Evolutionary conservation across 2,888 invertebrate species (phyloP).

Genomic region (Pachliopta kotzebuea): DNA sequence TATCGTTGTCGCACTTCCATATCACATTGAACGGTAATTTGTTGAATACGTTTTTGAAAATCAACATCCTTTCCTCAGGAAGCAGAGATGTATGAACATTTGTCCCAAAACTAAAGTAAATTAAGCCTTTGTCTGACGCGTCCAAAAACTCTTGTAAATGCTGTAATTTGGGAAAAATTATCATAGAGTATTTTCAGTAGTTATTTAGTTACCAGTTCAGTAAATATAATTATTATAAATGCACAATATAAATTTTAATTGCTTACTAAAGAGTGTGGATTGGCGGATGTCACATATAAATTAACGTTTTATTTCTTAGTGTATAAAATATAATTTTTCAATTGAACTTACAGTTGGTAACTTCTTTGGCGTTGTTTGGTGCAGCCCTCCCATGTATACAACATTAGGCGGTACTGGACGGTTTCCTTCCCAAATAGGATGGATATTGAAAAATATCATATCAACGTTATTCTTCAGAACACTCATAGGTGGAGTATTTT

Average conservation of each 20-base stretch:
- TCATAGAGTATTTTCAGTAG: too few species aligned
- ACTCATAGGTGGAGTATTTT: constrained; percentile 33
- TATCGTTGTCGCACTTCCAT: constrained; percentile 37
- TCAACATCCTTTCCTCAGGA: constrained; percentile 1
- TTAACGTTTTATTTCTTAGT: too few species aligned
- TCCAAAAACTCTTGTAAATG: constrained; percentile 13
- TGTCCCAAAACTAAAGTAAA: constrained; percentile 11
- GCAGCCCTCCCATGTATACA: constrained; percentile 33
- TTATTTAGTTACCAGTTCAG: too few species aligned
- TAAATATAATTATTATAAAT: too few species aligned
- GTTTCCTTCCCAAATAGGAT: constrained; percentile 34
- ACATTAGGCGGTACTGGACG: constrained; percentile 34
- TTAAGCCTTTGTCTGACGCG: not conserved
- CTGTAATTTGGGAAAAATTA: constrained; percentile 4
- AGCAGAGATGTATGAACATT: constrained; percentile 1
- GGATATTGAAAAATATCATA: constrained; percentile 40
- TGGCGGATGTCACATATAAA: too few species aligned
- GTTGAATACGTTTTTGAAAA: constrained; percentile 7
- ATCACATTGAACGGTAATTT: constrained; percentile 4
- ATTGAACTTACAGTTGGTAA: constrained; percentile 38
- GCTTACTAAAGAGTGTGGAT: too few species aligned
- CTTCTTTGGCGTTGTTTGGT: constrained; percentile 31
- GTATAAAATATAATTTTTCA: not conserved
- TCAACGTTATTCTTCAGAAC: constrained; percentile 8
- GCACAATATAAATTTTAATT: too few species aligned